A percentile compares a stretch with the other conserved stretches of the same genome.
These are phyloP conservation scores for Ellobium chinense DNA, from an alignment of 2,888 invertebrate genomes.

Conservation along the genomic window DNA sequence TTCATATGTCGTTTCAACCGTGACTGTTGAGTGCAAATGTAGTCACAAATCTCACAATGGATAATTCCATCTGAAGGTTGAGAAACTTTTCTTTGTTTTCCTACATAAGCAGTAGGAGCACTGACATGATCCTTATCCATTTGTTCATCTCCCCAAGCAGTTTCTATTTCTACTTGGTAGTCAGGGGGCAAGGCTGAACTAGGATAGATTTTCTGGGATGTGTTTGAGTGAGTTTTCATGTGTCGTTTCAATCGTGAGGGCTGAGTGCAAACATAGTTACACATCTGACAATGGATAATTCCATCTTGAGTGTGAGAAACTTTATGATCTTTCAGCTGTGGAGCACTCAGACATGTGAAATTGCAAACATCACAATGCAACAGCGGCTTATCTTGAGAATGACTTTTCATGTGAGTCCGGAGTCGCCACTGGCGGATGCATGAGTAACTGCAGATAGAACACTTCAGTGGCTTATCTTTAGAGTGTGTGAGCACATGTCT, in stretches of 20 bases:
- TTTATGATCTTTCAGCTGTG: slow-evolving; percentile 38
- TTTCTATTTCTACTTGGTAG: slow-evolving; percentile 21
- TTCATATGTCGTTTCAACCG: slow-evolving; percentile 37
- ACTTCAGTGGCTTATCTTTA: slow-evolving; percentile 36
- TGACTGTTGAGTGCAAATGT: slow-evolving; percentile 36
- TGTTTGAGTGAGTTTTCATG: slow-evolving; percentile 17
- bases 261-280: slow-evolving; percentile 40
- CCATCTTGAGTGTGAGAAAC: slow-evolving; percentile 29
- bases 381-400: slow-evolving; percentile 33
- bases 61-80: slow-evolving; percentile 35
- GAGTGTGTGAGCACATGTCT: slow-evolving; percentile 43
- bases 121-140: neutral
- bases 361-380: slow-evolving; percentile 39
- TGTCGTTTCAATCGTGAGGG: slow-evolving; percentile 35
- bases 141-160: slow-evolving; percentile 1
- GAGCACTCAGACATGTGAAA: slow-evolving; percentile 38
- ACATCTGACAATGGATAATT: slow-evolving; percentile 30
- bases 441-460: slow-evolving; percentile 36
- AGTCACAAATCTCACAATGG: slow-evolving; percentile 33
- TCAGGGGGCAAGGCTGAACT: slow-evolving; percentile 28
- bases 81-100: too few species aligned
- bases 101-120: too few species aligned
- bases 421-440: slow-evolving; percentile 45
- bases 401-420: slow-evolving; percentile 42
- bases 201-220: slow-evolving; percentile 22